phyloP scores from a whole-genome alignment of 1,140 invertebrate genomes.

The Tetramorium simillimum region DNA sequence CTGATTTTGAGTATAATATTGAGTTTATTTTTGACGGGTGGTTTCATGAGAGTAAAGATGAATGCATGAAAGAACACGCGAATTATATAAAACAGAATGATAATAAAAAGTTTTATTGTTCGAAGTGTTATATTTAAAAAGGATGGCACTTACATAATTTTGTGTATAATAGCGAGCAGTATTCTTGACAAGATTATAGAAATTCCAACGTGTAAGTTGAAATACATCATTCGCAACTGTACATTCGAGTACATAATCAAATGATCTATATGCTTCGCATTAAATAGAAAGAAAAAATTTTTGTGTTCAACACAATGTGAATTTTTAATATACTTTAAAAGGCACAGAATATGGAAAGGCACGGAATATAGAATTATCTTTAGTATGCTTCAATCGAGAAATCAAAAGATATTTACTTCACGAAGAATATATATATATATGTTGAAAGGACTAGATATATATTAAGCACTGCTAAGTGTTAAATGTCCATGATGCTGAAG shows the following conservation, averaged over 20 bases:
- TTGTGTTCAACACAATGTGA: background rate
- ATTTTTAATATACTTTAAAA: slow-evolving; percentile 6
- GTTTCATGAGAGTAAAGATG: background rate
- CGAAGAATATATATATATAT: background rate
- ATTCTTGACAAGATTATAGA: slow-evolving; percentile 3
- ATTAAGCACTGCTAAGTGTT: slow-evolving; percentile 35
- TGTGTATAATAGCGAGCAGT: slow-evolving; percentile 4
- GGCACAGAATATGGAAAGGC: background rate
- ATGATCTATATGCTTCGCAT: slow-evolving; percentile 34
- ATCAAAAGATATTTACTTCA: slow-evolving; percentile 1
- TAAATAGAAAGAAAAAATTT: background rate
- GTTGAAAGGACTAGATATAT: slow-evolving; percentile 63
- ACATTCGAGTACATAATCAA: slow-evolving; percentile 32
- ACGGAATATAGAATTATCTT: background rate
- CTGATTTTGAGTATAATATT: background rate
- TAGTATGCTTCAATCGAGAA: background rate
- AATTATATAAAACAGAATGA: slow-evolving; percentile 34
- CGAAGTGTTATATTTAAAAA: slow-evolving; percentile 42
- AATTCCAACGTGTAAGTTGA: slow-evolving; percentile 10
- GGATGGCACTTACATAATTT: slow-evolving; percentile 52
- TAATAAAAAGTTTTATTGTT: slow-evolving; percentile 45
- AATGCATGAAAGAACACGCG: background rate
- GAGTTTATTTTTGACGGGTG: background rate
- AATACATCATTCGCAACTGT: slow-evolving; percentile 35
- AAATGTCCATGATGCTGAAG: background rate